Evolutionary conservation across 2,797 vertebrate genomes (phyloP).

Genomic region (Rhadinocentrus ornatus): DNA sequence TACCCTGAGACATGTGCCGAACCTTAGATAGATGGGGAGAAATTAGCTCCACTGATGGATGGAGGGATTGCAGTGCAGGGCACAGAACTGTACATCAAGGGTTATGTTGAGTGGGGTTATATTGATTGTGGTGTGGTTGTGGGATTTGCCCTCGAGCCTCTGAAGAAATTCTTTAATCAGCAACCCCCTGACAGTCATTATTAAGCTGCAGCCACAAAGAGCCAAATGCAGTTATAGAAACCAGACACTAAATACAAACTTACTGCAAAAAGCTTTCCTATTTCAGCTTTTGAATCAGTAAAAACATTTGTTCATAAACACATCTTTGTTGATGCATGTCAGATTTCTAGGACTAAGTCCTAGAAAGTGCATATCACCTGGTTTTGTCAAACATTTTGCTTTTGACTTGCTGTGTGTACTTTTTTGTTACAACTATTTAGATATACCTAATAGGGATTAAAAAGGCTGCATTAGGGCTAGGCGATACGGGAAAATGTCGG

Average conservation of each 20-base stretch:
- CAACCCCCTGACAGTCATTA: conserved; percentile 20
- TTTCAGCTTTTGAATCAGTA: conserved; percentile 7
- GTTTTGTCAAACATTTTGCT: background rate
- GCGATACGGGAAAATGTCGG: too few species aligned
- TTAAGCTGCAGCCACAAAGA: conserved; percentile 38
- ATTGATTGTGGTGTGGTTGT: conserved; percentile 47
- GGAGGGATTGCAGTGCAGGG: conserved; percentile 25
- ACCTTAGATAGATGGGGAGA: conserved; percentile 28
- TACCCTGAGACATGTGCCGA: conserved; percentile 37
- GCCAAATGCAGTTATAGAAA: conserved; percentile 14
- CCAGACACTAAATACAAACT: conserved; percentile 12
- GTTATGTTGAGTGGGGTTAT: conserved; percentile 46
- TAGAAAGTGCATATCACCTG: background rate
- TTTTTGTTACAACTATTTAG: background rate
- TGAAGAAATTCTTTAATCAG: conserved; percentile 48
- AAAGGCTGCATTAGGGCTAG: too few species aligned
- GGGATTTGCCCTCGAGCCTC: conserved; percentile 40
- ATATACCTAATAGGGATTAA: background rate
- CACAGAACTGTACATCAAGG: conserved; percentile 34
- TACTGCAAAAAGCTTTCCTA: conserved; percentile 4
- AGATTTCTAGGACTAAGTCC: conserved; percentile 4
- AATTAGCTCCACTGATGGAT: conserved; percentile 18
- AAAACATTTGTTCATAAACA: conserved; percentile 11
- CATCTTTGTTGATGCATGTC: conserved; percentile 1
- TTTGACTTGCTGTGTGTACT: background rate